Percentiles rank a stretch among this genome's conserved stretches.
Evolutionary conservation across 2,113 vertebrate species (phyloP).

Genomic region (Pao palembangensis): DNA sequence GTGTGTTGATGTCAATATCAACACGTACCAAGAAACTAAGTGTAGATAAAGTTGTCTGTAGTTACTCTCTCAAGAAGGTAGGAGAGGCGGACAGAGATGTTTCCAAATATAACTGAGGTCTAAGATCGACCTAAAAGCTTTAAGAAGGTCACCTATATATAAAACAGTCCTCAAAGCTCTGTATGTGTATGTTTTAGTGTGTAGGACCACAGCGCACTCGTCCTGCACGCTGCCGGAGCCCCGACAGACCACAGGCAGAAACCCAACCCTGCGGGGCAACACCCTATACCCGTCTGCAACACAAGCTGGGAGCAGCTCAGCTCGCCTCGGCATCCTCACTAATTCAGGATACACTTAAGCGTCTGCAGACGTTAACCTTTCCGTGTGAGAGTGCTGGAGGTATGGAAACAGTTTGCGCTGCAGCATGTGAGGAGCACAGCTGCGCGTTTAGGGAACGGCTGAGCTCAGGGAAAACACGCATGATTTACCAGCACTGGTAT

Average conservation of each 20-base stretch:
- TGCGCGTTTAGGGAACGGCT: slow-evolving; percentile 56
- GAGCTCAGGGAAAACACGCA: slow-evolving; percentile 55
- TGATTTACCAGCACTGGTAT: slow-evolving; percentile 37
- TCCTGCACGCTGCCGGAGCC: slow-evolving; percentile 39
- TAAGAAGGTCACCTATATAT: slow-evolving; percentile 30
- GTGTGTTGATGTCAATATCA: background rate
- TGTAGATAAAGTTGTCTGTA: too few species aligned
- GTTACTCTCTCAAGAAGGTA: background rate
- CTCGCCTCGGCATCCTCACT: slow-evolving; percentile 50
- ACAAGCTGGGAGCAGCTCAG: slow-evolving; percentile 41
- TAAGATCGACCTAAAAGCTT: slow-evolving; percentile 26
- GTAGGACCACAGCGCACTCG: slow-evolving; percentile 41
- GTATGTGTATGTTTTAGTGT: slow-evolving; percentile 9
- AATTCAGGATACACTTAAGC: slow-evolving; percentile 65
- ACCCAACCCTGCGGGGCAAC: slow-evolving; percentile 35
- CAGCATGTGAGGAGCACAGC: slow-evolving; percentile 60
- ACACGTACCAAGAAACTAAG: too few species aligned
- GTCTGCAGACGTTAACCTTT: slow-evolving; percentile 46
- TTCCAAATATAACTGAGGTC: slow-evolving; percentile 17
- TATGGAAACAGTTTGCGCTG: slow-evolving; percentile 57
- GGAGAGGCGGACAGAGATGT: background rate
- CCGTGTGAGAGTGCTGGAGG: slow-evolving; percentile 39
- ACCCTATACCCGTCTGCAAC: slow-evolving; percentile 29
- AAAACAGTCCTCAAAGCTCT: background rate
- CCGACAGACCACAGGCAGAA: slow-evolving; percentile 51